Evolutionary conservation across 2,113 vertebrate genomes (phyloP).

Genomic region (Pseudorasbora parva): DNA sequence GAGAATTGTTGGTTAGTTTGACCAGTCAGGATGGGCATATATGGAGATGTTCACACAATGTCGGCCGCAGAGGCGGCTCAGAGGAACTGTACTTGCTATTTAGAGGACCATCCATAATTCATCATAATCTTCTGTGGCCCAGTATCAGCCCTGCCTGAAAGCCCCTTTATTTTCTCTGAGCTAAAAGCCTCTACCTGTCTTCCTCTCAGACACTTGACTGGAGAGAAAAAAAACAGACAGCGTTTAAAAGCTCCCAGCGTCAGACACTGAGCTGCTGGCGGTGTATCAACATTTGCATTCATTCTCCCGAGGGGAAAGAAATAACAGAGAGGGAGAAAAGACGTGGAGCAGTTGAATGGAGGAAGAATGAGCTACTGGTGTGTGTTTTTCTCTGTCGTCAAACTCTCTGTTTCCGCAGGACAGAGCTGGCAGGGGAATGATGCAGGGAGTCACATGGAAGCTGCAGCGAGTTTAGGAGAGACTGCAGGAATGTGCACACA

Average conservation of each 20-base stretch:
- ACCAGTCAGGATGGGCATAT: neutral
- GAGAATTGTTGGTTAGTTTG: neutral
- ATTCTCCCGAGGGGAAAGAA: neutral
- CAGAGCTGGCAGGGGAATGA: constrained; percentile 25
- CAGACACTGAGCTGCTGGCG: constrained; percentile 32
- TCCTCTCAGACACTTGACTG: constrained; percentile 33
- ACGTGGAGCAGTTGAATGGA: neutral
- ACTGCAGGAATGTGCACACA: neutral
- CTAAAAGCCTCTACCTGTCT: constrained; percentile 9
- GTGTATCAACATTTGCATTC: constrained; percentile 20
- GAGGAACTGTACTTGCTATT: constrained; percentile 68
- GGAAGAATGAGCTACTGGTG: neutral
- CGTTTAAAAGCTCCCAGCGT: neutral
- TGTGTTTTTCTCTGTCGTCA: neutral
- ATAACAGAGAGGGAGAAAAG: neutral
- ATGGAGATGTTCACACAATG: neutral
- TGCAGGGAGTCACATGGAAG: neutral
- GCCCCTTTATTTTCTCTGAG: constrained; percentile 57
- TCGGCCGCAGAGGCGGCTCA: neutral
- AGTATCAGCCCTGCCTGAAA: constrained; percentile 70
- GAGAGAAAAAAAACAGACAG: neutral
- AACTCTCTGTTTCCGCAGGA: constrained; percentile 7
- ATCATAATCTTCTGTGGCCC: constrained; percentile 59
- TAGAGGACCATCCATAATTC: constrained; percentile 78
- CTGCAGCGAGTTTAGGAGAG: constrained; percentile 21